These are phyloP conservation scores for Drosophila ohnishii DNA, from an alignment of 1,140 invertebrate genomes.

Conservation along the genomic window DNA sequence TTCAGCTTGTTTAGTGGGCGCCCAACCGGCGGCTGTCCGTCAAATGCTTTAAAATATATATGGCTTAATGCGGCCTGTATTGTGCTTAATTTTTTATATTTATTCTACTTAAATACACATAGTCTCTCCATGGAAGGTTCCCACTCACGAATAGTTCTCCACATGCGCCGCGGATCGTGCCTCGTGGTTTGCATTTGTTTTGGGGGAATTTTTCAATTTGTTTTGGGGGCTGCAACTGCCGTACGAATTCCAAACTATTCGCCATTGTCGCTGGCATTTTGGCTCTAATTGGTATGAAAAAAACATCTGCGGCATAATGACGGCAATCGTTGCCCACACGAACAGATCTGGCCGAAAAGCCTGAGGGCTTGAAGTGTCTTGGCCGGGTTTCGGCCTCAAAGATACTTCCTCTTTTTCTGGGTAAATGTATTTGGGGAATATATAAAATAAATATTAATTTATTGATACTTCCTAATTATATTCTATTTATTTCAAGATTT, in stretches of 20 bases:
- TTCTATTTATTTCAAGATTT: background rate
- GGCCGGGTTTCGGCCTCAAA: background rate
- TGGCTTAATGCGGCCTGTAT: too few relatives aligned
- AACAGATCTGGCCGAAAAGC: background rate
- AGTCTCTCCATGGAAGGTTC: background rate
- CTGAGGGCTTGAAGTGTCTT: background rate
- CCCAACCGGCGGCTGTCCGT: slow-evolving; percentile 54
- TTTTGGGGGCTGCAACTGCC: slow-evolving; percentile 9
- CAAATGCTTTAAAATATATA: slow-evolving; percentile 9
- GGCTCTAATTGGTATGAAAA: slow-evolving; percentile 39
- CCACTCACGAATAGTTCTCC: slow-evolving; percentile 17
- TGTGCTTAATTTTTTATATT: slow-evolving; percentile 1
- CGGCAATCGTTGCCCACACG: slow-evolving; percentile 28
- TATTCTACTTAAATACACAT: background rate
- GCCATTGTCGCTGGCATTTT: slow-evolving; percentile 55
- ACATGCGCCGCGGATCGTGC: slow-evolving; percentile 32
- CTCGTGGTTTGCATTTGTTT: slow-evolving; percentile 50
- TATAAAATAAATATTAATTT: background rate
- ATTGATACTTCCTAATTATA: background rate
- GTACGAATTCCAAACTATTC: slow-evolving; percentile 32
- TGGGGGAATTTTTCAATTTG: slow-evolving; percentile 14
- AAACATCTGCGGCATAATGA: slow-evolving; percentile 68
- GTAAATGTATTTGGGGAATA: background rate
- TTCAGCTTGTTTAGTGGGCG: slow-evolving; percentile 70
- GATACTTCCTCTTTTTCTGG: background rate